Evolutionary conservation across 2,113 vertebrate species (phyloP).

Genomic region (Pandion haliaetus): DNA sequence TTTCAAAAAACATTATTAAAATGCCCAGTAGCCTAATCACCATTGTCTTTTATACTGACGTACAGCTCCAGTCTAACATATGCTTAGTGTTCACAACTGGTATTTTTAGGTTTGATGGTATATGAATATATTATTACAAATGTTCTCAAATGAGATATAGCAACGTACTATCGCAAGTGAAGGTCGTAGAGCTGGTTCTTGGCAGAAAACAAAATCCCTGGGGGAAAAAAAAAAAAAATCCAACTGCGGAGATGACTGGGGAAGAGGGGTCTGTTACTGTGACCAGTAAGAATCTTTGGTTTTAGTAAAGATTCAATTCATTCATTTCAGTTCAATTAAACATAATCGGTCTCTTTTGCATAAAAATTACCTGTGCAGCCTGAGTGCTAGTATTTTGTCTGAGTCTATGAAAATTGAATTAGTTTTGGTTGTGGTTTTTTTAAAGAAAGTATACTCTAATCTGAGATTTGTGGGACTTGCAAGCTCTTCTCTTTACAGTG

Average conservation of each 20-base stretch:
- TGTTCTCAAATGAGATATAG: not conserved
- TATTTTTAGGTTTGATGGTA: not conserved
- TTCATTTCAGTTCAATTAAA: not conserved
- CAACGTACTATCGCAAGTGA: not conserved
- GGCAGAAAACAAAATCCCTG: not conserved
- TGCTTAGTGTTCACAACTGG: not conserved
- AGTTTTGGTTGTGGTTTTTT: not conserved
- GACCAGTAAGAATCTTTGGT: not conserved
- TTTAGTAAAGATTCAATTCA: not conserved
- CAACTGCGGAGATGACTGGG: too few relatives aligned
- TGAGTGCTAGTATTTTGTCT: not conserved
- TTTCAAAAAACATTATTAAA: not conserved
- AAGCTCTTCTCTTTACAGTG: too few relatives aligned
- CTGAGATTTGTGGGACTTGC: not conserved
- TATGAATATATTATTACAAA: not conserved
- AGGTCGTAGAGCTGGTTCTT: not conserved
- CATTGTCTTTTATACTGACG: not conserved
- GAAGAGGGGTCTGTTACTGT: not conserved
- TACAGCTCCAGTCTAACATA: not conserved
- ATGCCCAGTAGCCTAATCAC: not conserved
- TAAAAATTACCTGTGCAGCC: not conserved
- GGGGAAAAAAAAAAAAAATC: not conserved
- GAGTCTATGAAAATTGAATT: not conserved
- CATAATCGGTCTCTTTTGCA: not conserved
- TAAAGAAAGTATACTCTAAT: not conserved